Evolutionary conservation across 2,888 invertebrate genomes (phyloP).

Genomic region (Heliconius ismenius): DNA sequence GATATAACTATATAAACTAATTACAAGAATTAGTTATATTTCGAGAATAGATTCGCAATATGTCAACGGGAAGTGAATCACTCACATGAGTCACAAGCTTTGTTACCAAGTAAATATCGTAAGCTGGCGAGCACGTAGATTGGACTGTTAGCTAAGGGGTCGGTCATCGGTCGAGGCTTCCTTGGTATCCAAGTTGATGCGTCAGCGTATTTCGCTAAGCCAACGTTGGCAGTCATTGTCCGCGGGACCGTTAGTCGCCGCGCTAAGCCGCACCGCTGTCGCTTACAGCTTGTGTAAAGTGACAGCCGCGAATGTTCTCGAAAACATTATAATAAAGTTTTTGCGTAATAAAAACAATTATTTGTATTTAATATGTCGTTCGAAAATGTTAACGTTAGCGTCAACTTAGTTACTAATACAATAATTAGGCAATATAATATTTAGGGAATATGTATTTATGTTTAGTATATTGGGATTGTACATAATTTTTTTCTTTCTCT

Average conservation of each 20-base stretch:
- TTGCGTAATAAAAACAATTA: neutral
- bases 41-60: constrained; percentile 58
- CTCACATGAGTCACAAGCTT: constrained; percentile 52
- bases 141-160: constrained; percentile 52
- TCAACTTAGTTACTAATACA: too few species aligned
- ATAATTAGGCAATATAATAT: too few species aligned
- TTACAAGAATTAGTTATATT: constrained; percentile 47
- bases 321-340: constrained; percentile 12
- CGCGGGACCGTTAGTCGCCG: constrained; percentile 68
- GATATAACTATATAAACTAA: neutral
- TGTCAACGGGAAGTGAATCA: constrained; percentile 69
- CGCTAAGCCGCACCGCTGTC: constrained; percentile 48
- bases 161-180: constrained; percentile 53
- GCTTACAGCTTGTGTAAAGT: constrained; percentile 18
- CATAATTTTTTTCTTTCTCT: neutral
- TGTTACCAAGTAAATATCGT: constrained; percentile 67
- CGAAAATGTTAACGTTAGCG: neutral
- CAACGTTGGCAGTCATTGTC: constrained; percentile 69
- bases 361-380: neutral
- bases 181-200: constrained; percentile 60
- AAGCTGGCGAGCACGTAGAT: constrained; percentile 57
- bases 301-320: constrained; percentile 29
- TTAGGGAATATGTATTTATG: too few species aligned
- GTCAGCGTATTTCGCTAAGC: constrained; percentile 68
- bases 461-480: neutral